These are phyloP conservation scores for Sphenodon punctatus DNA, from an alignment of 2,797 vertebrate genomes.

Conservation along the genomic window DNA sequence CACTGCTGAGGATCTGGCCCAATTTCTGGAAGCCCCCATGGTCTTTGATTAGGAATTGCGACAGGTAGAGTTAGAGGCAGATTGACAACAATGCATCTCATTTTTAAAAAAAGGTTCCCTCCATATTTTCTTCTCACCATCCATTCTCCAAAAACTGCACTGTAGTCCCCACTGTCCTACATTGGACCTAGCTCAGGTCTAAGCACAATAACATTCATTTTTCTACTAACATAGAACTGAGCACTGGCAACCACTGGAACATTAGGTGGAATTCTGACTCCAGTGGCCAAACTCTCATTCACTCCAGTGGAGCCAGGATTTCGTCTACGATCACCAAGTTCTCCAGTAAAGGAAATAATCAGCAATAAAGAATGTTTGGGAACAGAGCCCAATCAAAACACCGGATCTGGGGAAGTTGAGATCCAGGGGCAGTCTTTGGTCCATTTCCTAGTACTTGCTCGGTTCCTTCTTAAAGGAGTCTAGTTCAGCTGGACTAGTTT, in stretches of 20 bases:
- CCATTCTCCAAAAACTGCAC: not conserved
- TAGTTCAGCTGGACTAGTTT: not conserved
- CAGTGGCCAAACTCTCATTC: no score
- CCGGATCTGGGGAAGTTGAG: not conserved
- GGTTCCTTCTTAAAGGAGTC: not conserved
- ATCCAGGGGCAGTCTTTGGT: not conserved
- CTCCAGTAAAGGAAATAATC: no score
- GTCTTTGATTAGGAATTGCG: not conserved
- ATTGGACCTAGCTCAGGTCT: not conserved
- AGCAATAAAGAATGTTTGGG: not conserved
- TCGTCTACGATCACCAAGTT: no score
- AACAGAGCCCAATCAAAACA: rapidly evolving
- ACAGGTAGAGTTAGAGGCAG: not conserved
- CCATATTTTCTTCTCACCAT: not conserved
- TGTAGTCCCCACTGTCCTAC: not conserved
- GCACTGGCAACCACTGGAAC: no score
- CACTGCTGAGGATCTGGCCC: not conserved
- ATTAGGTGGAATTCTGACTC: no score
- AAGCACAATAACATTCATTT: no score
- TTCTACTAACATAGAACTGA: no score
- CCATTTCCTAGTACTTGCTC: not conserved
- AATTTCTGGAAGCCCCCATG: not conserved
- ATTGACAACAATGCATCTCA: not conserved
- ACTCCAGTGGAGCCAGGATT: no score
- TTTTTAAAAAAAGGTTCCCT: not conserved